These are phyloP conservation scores for Scotopteryx bipunctaria DNA, from an alignment of 2,888 invertebrate genomes.

Conservation along the genomic window DNA sequence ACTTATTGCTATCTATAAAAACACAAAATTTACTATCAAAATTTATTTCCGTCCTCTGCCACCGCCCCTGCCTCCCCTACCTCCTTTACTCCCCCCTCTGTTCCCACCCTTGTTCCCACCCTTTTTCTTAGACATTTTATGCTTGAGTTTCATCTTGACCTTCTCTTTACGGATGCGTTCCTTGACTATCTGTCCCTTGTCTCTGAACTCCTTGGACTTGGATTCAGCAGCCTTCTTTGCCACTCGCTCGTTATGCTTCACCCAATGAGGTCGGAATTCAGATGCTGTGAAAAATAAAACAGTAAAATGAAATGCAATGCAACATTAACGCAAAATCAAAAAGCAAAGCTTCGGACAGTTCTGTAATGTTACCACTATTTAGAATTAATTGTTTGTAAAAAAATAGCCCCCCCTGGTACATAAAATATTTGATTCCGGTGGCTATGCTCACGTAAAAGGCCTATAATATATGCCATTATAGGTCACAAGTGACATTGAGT, in stretches of 20 bases:
- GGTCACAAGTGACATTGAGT: too few species aligned
- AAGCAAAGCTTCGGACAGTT: too few species aligned
- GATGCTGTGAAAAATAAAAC: constrained; percentile 62
- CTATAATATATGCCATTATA: too few species aligned
- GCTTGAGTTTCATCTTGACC: constrained; percentile 79
- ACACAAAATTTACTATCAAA: neutral
- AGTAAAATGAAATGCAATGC: too few species aligned
- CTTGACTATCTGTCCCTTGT: constrained; percentile 91
- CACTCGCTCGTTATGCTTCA: constrained; percentile 89
- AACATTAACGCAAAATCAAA: too few species aligned
- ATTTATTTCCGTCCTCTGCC: constrained; percentile 20
- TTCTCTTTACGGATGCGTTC: constrained; percentile 86
- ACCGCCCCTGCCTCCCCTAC: constrained; percentile 5
- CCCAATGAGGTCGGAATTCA: constrained; percentile 88
- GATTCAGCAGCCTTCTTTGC: constrained; percentile 56
- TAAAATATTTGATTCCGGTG: too few species aligned
- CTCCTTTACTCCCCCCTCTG: neutral
- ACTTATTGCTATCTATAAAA: neutral
- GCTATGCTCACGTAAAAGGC: too few species aligned
- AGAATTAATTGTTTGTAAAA: too few species aligned
- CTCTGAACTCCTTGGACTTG: constrained; percentile 85
- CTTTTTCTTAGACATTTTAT: constrained; percentile 66
- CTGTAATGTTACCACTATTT: too few species aligned
- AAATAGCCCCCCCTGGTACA: too few species aligned
- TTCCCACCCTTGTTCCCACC: constrained; percentile 22